Evolutionary conservation across 1,140 invertebrate genomes (phyloP).

Genomic region (Melitaea cinxia): DNA sequence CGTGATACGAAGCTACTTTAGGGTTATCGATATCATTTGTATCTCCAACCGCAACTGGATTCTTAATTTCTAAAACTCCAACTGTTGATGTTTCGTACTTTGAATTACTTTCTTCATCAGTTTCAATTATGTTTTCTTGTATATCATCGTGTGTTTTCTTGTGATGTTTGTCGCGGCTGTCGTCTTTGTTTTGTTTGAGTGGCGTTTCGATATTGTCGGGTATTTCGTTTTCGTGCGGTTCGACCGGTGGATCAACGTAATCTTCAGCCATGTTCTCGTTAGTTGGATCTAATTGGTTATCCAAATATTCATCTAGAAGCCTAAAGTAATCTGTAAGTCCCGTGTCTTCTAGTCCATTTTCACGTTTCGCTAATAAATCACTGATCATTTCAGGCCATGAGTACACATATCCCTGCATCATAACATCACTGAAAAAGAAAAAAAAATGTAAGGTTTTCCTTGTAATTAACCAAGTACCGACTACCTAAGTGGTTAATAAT

Average conservation of each 20-base stretch:
- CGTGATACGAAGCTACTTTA: constrained; percentile 71
- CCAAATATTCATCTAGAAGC: constrained; percentile 72
- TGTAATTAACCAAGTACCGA: too few relatives aligned
- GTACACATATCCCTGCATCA: constrained; percentile 64
- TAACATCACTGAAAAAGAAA: constrained; percentile 60
- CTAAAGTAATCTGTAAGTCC: constrained; percentile 70
- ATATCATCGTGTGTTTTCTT: constrained; percentile 51
- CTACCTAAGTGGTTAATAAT: background rate
- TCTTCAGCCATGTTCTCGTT: constrained; percentile 50
- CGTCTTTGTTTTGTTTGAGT: constrained; percentile 29
- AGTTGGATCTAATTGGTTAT: constrained; percentile 66
- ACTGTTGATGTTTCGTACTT: constrained; percentile 72
- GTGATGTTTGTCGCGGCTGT: constrained; percentile 16
- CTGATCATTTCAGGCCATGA: constrained; percentile 68
- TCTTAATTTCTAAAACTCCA: constrained; percentile 71
- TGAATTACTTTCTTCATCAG: constrained; percentile 51
- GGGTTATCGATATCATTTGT: constrained; percentile 48
- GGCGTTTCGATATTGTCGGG: constrained; percentile 33
- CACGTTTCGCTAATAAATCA: constrained; percentile 67
- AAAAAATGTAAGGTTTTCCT: constrained; percentile 12
- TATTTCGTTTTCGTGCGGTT: constrained; percentile 58
- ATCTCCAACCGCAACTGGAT: constrained; percentile 57
- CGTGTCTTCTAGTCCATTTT: constrained; percentile 68
- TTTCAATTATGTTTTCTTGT: constrained; percentile 61
- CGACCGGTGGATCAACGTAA: constrained; percentile 54